Percentiles rank a stretch among this genome's conserved stretches.
Evolutionary conservation across 2,888 invertebrate genomes (phyloP).

Genomic region (Heliconius cydno): DNA sequence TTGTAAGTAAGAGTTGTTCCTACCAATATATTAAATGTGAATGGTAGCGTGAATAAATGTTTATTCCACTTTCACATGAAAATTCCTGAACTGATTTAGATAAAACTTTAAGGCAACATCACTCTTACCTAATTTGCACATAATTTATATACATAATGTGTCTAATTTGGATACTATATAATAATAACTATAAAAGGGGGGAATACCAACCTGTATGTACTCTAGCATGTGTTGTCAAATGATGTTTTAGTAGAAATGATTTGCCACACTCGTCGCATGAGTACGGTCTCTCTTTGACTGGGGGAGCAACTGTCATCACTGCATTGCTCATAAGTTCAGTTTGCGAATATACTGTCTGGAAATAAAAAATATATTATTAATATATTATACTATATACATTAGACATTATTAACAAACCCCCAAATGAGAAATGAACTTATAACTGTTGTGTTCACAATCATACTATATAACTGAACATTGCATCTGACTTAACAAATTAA

Average conservation of each 20-base stretch:
- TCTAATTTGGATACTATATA: no score
- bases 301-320: constrained; percentile 66
- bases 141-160: no score
- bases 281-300: constrained; percentile 89
- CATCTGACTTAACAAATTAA: not conserved
- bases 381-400: no score
- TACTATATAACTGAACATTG: not conserved
- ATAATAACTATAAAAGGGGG: not conserved
- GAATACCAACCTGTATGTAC: constrained; percentile 87
- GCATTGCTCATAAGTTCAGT: constrained; percentile 69
- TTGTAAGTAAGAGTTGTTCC: no score
- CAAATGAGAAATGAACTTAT: no score
- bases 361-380: not conserved
- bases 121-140: no score
- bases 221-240: constrained; percentile 91
- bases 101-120: no score
- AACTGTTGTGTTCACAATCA: not conserved
- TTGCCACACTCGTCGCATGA: constrained; percentile 93
- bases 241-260: constrained; percentile 92
- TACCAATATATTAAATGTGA: no score
- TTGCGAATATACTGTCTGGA: constrained; percentile 75
- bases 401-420: no score
- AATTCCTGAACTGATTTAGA: no score
- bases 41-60: no score
- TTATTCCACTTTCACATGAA: no score